Conservation (phyloP, 1,140 invertebrate species). For the Nephotettix cincticeps region DNA sequence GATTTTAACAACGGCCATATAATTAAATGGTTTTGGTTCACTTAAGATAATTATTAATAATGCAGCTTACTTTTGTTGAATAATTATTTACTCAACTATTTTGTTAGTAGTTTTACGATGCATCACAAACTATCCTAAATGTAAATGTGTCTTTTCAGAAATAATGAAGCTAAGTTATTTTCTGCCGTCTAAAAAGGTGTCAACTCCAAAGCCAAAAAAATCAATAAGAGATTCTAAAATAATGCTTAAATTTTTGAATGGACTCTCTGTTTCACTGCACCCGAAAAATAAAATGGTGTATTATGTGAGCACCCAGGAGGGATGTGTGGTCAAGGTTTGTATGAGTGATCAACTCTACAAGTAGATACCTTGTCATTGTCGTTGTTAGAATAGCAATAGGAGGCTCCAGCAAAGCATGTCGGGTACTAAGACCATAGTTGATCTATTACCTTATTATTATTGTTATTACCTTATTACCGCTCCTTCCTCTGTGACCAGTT, state of each 20-base stretch:
- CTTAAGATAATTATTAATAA: no score
- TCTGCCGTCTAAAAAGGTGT: constrained; percentile 4
- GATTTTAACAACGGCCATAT: no score
- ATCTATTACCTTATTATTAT: no score
- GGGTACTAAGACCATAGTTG: no score
- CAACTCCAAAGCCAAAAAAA: constrained; percentile 13
- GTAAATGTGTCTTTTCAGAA: constrained; percentile 10
- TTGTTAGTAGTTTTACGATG: neutral
- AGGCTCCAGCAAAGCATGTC: no score
- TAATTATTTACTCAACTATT: neutral
- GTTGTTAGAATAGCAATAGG: no score
- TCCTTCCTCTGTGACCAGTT: no score
- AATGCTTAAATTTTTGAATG: constrained; percentile 25
- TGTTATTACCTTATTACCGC: no score
- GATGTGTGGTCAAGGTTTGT: constrained; percentile 45
- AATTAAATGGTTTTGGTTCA: no score
- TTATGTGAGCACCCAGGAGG: constrained; percentile 56
- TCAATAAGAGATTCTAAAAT: constrained; percentile 7
- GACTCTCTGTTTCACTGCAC: constrained; percentile 51
- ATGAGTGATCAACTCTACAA: neutral
- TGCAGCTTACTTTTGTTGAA: no score
- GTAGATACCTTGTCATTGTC: no score
- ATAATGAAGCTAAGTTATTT: constrained; percentile 30
- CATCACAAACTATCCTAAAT: neutral
- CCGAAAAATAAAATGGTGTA: constrained; percentile 50